Conservation (phyloP, 2,888 invertebrate genomes). For the Gymnocheta viridis region DNA sequence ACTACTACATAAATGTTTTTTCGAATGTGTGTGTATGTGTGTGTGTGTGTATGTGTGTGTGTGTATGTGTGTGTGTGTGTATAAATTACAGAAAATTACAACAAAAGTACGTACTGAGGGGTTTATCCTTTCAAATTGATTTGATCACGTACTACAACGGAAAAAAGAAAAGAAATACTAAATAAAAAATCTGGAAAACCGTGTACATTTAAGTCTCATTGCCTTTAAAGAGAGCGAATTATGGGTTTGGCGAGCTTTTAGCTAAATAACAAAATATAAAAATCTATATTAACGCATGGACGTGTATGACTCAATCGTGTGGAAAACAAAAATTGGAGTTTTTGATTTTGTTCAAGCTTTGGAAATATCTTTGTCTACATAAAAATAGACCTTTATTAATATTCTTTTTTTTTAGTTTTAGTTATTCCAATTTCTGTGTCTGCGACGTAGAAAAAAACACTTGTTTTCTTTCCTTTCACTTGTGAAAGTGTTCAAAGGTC, state of each 20-base stretch:
- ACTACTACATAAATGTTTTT: neutral
- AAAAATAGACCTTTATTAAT: no score
- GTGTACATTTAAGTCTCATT: neutral
- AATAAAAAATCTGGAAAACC: conserved; percentile 44
- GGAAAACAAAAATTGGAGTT: no score
- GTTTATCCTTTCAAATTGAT: conserved; percentile 81
- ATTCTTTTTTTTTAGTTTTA: no score
- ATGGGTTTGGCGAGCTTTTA: conserved; percentile 75
- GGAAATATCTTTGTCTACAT: no score
- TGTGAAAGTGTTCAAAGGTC: no score
- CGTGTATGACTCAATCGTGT: no score
- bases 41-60: conserved; percentile 10
- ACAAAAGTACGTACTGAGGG: conserved; percentile 53
- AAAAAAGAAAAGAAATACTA: conserved; percentile 26
- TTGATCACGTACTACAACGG: conserved; percentile 81
- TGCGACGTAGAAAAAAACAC: no score
- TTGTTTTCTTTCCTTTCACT: no score
- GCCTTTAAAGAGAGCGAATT: conserved; percentile 77
- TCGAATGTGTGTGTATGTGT: no score
- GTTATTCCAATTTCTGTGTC: no score
- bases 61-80: conserved; percentile 2
- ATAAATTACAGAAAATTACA: conserved; percentile 62
- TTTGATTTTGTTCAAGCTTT: no score
- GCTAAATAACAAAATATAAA: conserved; percentile 74
- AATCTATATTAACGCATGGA: no score